A percentile compares a stretch with the other conserved stretches of the same genome.
Conservation (phyloP, 2,113 vertebrate genomes). For the Balaenoptera acutorostrata region DNA sequence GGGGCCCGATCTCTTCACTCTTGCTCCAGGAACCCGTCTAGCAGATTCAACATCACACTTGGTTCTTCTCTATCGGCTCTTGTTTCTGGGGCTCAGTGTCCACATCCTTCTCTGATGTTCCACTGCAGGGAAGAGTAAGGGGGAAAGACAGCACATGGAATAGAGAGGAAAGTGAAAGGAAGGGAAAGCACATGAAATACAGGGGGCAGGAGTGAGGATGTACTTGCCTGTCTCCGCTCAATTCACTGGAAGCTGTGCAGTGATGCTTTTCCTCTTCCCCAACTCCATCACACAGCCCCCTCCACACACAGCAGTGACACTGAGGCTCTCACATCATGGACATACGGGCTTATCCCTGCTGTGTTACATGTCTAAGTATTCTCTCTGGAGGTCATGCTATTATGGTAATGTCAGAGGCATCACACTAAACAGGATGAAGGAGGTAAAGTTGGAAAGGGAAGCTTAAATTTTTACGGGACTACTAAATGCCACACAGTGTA, state of each 20-base stretch:
- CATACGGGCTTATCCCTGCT: background rate
- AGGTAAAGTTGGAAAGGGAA: background rate
- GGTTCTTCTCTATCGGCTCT: background rate
- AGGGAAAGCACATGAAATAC: background rate
- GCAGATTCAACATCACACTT: background rate
- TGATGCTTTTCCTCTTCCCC: background rate
- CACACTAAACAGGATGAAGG: background rate
- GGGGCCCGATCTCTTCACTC: no score
- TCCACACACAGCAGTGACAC: background rate
- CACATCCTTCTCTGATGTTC: background rate
- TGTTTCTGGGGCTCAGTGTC: background rate
- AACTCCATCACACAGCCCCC: background rate
- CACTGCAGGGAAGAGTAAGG: background rate
- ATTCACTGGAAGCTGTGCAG: background rate
- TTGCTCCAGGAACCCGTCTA: background rate
- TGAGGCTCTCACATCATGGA: background rate
- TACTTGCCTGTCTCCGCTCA: background rate
- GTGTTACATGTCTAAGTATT: background rate
- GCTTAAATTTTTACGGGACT: background rate
- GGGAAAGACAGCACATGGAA: background rate
- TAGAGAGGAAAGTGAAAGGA: background rate
- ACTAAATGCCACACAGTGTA: background rate
- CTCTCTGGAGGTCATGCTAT: background rate
- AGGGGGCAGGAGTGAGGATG: background rate
- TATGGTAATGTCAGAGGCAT: background rate